These are phyloP conservation scores for Aphidius ervi DNA, from an alignment of 1,140 invertebrate species.

Conservation along the genomic window DNA sequence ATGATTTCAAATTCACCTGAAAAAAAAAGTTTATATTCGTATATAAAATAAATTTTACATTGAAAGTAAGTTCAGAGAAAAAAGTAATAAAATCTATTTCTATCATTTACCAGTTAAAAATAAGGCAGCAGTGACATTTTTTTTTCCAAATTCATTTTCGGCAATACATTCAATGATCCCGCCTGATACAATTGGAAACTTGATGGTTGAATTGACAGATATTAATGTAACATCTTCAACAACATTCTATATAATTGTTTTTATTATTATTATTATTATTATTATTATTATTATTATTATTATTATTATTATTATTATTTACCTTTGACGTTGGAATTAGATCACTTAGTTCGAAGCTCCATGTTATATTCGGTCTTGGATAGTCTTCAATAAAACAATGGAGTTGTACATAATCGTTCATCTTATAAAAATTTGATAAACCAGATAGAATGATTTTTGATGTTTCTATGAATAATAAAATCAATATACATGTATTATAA, in stretches of 20 bases:
- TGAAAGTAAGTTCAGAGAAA: conserved; percentile 29
- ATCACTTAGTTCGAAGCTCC: conserved; percentile 40
- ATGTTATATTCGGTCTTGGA: conserved; percentile 52
- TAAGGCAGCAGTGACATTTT: conserved; percentile 30
- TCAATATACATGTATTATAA: too few species aligned
- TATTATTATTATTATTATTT: neutral
- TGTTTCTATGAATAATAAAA: conserved; percentile 45
- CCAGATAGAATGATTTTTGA: conserved; percentile 36
- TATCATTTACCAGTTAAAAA: conserved; percentile 36
- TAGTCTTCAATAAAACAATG: conserved; percentile 48
- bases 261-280: too few species aligned
- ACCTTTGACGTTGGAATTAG: conserved; percentile 18
- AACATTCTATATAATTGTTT: conserved; percentile 12
- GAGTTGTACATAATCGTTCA: conserved; percentile 42
- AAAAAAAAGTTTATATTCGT: conserved; percentile 31
- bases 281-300: too few species aligned
- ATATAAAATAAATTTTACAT: neutral
- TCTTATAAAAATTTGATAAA: conserved; percentile 44
- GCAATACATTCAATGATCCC: conserved; percentile 34
- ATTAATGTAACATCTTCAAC: neutral
- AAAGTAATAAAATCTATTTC: conserved; percentile 14
- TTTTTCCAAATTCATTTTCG: conserved; percentile 35
- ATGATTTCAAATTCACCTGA: conserved; percentile 47
- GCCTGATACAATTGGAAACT: conserved; percentile 26
- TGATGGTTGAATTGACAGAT: conserved; percentile 20